Conservation (phyloP, 1,140 invertebrate genomes). For the Saxidomus purpurata region DNA sequence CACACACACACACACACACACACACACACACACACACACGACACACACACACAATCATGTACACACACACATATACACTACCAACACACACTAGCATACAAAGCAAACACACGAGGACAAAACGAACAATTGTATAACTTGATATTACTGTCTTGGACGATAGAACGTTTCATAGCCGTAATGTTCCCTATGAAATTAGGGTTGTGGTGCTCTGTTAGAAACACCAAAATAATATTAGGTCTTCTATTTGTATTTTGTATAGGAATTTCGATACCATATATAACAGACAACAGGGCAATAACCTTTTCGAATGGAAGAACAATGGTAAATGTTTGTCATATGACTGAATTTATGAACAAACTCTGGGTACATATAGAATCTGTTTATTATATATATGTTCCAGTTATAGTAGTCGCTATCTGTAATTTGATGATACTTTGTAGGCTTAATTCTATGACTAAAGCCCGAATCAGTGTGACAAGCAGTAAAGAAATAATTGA, state of each 20-base stretch:
- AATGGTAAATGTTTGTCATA: background rate
- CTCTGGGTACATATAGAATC: background rate
- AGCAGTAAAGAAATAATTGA: slow-evolving; percentile 7
- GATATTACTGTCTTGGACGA: background rate
- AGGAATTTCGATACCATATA: background rate
- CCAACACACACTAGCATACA: too few relatives aligned
- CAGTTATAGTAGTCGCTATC: background rate
- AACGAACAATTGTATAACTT: too few relatives aligned
- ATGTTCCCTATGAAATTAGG: background rate
- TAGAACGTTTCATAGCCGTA: slow-evolving; percentile 21
- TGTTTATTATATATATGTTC: slow-evolving; percentile 4
- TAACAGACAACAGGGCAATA: background rate
- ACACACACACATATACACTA: too few relatives aligned
- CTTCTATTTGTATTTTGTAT: background rate
- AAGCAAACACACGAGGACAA: too few relatives aligned
- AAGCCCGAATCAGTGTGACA: background rate
- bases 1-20: too few relatives aligned
- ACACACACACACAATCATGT: too few relatives aligned
- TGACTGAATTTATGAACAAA: background rate
- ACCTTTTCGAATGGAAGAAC: background rate
- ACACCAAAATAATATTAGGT: background rate
- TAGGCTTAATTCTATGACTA: background rate
- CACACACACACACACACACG: too few relatives aligned
- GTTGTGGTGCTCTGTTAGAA: background rate
- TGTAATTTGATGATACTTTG: background rate